Evolutionary conservation across 2,797 vertebrate species (phyloP), one percentile per base, ranked within the genome.

Genomic region (Hylomyscus alleni): DNA sequence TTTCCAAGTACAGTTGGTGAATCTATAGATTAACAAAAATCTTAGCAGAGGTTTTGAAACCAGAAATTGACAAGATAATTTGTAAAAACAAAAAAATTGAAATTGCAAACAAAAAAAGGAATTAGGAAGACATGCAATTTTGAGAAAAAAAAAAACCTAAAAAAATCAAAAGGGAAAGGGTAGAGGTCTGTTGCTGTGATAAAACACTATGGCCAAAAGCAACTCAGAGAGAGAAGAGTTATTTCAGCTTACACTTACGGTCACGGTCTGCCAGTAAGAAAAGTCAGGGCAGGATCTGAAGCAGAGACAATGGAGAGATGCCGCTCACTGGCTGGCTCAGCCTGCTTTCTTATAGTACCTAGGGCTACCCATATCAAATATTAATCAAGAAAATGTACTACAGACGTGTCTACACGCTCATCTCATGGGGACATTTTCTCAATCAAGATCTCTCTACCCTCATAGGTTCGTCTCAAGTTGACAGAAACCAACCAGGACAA

Each of bases 91-190:
- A 76, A 34, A 34, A 67, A 72, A 84, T 54, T 91, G 77, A 95
- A 91, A 95, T 85, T 62, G 24, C 14, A 22, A 87, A 94, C 12
- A 62, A 90, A 94, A 19, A 84, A 94, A 90, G 90, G 19, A 77
- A 65, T 44, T 34, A 93, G 69, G 29, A 90, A 91, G 26, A 50
- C 8, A 90, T n/a, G 76, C 7, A 47, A 69, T 75, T 88, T 94
- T 94, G 29, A 80, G 76, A 54, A 67, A 92, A 44, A 3, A 44
- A 44, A 44, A 44, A 44, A 44, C 44, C 6, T n/a, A 76, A 81
- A 75, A 76, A 29, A 17, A 40, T 22, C 90, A 65, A 78, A 78
- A 58, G 44, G 12, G 40, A 81, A 81, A 90, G 29, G 0, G 56
- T 82, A 13, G 34, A 95, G 4, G 40, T 14, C 17, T 37, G 31